Percentiles rank a stretch among this genome's conserved stretches.
Conservation (phyloP, 2,888 invertebrate species). For the Drosophila heteroneura region DNA sequence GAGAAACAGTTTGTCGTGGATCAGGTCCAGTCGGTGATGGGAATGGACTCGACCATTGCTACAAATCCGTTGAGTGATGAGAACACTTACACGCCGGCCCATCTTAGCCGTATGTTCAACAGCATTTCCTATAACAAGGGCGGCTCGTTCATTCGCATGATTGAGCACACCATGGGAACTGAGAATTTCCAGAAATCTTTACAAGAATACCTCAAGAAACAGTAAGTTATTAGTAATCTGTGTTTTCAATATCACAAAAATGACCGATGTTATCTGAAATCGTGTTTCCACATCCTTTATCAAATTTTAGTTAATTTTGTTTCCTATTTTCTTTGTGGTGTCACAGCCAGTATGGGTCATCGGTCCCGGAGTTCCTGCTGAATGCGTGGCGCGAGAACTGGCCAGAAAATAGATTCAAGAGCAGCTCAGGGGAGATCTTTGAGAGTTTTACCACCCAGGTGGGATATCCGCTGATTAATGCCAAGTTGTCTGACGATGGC, state of each 20-base stretch:
- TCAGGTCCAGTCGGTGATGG: slow-evolving; percentile 89
- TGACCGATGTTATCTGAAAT: not conserved
- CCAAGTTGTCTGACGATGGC: slow-evolving; percentile 70
- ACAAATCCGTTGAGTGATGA: slow-evolving; percentile 88
- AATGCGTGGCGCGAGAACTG: slow-evolving; percentile 84
- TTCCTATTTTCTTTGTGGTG: not conserved
- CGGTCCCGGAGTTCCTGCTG: slow-evolving; percentile 86
- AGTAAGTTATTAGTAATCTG: slow-evolving; percentile 63
- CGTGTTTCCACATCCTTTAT: not conserved
- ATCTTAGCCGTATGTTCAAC: slow-evolving; percentile 88
- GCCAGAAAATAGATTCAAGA: slow-evolving; percentile 66
- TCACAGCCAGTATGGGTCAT: slow-evolving; percentile 76
- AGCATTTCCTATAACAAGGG: slow-evolving; percentile 90
- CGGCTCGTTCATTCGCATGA: slow-evolving; percentile 89
- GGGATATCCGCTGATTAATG: slow-evolving; percentile 89
- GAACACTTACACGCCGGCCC: slow-evolving; percentile 87
- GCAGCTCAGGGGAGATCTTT: slow-evolving; percentile 75
- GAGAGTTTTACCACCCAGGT: slow-evolving; percentile 89
- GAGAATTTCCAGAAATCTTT: slow-evolving; percentile 87
- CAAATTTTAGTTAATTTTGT: not conserved
- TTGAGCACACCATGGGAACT: slow-evolving; percentile 88
- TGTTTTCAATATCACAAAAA: not conserved
- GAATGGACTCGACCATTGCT: slow-evolving; percentile 87
- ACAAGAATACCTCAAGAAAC: slow-evolving; percentile 86
- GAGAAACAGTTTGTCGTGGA: slow-evolving; percentile 90